phyloP scores from a whole-genome alignment of 2,113 vertebrate genomes.

The Ellobius talpinus region DNA sequence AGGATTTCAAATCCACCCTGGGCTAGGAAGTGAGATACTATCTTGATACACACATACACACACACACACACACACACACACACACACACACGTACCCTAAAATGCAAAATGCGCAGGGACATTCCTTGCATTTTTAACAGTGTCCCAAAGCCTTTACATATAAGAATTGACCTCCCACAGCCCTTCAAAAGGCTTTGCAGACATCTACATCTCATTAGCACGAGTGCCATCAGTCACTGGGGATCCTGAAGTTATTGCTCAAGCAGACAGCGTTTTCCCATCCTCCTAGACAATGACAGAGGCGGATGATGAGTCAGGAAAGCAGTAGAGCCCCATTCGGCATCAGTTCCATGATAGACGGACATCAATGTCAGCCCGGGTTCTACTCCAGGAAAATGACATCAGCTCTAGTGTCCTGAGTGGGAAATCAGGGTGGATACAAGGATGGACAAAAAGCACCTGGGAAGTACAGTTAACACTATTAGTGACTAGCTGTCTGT shows the following conservation, averaged over 20 bases:
- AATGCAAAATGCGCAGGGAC: background rate
- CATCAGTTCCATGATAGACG: too few relatives aligned
- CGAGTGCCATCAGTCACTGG: background rate
- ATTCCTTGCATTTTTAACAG: background rate
- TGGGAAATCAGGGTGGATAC: background rate
- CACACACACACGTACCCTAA: background rate
- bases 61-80: background rate
- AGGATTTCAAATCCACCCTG: background rate
- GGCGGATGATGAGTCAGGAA: background rate
- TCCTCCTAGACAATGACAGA: background rate
- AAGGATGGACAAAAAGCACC: background rate
- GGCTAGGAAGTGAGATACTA: background rate
- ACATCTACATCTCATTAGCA: background rate
- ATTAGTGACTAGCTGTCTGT: background rate
- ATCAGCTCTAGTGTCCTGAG: background rate
- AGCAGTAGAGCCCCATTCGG: rapidly evolving
- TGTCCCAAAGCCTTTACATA: background rate
- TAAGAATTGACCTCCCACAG: background rate
- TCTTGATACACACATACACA: background rate
- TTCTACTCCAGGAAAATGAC: background rate
- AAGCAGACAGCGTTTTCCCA: background rate
- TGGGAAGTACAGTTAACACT: background rate
- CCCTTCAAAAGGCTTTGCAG: background rate
- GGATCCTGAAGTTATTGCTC: background rate
- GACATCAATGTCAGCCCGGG: background rate